A percentile compares a stretch with the other conserved stretches of the same genome.
These are phyloP conservation scores for Rhingia rostrata DNA, from an alignment of 2,888 invertebrate species.

Conservation along the genomic window DNA sequence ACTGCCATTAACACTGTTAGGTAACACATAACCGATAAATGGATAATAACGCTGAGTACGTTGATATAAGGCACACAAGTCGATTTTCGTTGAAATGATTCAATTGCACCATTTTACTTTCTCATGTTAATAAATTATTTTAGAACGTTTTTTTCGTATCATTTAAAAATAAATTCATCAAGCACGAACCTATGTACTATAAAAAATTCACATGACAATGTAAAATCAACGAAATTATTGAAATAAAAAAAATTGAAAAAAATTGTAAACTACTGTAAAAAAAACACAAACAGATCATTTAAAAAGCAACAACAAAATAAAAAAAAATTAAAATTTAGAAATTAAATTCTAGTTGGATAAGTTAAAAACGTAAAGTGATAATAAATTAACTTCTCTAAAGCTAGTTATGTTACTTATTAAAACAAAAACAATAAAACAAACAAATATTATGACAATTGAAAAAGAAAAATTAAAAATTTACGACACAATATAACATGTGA, in stretches of 20 bases:
- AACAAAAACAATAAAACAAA: slow-evolving; percentile 48
- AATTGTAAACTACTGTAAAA: slow-evolving; percentile 65
- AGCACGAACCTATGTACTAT: too few relatives aligned
- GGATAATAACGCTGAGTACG: too few relatives aligned
- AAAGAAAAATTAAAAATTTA: slow-evolving; percentile 20
- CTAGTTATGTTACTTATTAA: slow-evolving; percentile 70
- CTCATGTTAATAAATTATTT: too few relatives aligned
- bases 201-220: slow-evolving; percentile 64
- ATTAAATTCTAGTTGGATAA: slow-evolving; percentile 63
- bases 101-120: too few relatives aligned
- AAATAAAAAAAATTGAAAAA: slow-evolving; percentile 41
- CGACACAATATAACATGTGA: slow-evolving; percentile 54
- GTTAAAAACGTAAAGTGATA: slow-evolving; percentile 72
- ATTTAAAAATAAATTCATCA: too few relatives aligned
- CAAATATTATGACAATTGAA: slow-evolving; percentile 20
- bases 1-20: too few relatives aligned
- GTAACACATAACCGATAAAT: too few relatives aligned
- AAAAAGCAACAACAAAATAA: slow-evolving; percentile 28
- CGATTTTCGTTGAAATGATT: too few relatives aligned
- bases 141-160: too few relatives aligned
- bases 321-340: slow-evolving; percentile 44
- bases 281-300: slow-evolving; percentile 29
- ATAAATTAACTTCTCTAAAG: slow-evolving; percentile 65
- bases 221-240: slow-evolving; percentile 72
- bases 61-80: too few relatives aligned